These are phyloP conservation scores for Polymixis lichenea DNA, from an alignment of 2,888 invertebrate genomes.

Conservation along the genomic window DNA sequence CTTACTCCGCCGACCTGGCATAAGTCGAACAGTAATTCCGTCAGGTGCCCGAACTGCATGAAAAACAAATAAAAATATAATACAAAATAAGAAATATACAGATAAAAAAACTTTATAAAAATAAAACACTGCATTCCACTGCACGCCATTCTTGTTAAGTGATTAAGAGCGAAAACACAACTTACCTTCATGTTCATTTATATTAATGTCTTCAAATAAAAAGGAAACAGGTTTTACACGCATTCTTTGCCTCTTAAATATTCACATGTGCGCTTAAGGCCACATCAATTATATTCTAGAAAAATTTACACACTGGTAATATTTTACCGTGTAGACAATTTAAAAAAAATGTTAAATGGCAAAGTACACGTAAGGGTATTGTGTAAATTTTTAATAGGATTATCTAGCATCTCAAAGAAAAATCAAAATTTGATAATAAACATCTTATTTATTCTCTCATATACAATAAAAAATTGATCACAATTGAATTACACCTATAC, in stretches of 20 bases:
- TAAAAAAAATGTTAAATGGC: conserved; percentile 16
- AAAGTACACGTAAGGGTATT: conserved; percentile 26
- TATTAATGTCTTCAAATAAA: conserved; percentile 38
- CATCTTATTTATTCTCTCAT: conserved; percentile 74
- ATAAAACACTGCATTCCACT: conserved; percentile 76
- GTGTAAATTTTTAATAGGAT: conserved; percentile 26
- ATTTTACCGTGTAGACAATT: not conserved
- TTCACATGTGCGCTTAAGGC: conserved; percentile 2
- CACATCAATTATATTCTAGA: not conserved
- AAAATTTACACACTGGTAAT: not conserved
- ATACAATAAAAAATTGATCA: conserved; percentile 73
- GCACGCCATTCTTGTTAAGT: conserved; percentile 78
- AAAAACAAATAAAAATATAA: conserved; percentile 62
- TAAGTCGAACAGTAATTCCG: conserved; percentile 88
- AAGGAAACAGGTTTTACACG: conserved; percentile 37
- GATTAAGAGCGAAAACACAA: conserved; percentile 69
- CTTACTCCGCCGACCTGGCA: conserved; percentile 90
- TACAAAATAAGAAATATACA: conserved; percentile 29
- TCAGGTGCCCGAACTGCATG: conserved; percentile 87
- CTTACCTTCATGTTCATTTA: conserved; percentile 70
- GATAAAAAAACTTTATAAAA: conserved; percentile 35
- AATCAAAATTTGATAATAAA: conserved; percentile 66
- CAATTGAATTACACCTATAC: conserved; percentile 69
- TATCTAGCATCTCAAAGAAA: conserved; percentile 57
- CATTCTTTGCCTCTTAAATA: conserved; percentile 43